A percentile compares a stretch with the other conserved stretches of the same genome.
Conservation (phyloP, 1,140 invertebrate genomes). For the Bombus ignitus region DNA sequence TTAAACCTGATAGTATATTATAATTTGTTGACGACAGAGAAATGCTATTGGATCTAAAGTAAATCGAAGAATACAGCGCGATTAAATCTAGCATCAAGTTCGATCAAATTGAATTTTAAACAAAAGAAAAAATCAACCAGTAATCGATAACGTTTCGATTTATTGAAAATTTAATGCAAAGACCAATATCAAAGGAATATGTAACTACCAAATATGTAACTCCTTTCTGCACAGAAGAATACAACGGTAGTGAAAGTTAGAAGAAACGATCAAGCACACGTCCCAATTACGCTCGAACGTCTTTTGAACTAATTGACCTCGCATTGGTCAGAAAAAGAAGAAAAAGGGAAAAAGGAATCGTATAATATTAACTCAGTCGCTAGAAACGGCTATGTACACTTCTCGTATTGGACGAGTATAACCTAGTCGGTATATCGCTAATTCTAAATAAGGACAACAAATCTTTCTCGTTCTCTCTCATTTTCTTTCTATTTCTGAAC, state of each 20-base stretch:
- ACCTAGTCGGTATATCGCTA: neutral
- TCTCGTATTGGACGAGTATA: neutral
- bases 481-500: constrained; percentile 9
- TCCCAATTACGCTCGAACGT: neutral
- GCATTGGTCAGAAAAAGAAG: neutral
- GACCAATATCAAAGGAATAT: neutral
- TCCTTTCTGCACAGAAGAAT: neutral
- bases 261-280: neutral
- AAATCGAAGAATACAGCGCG: too few species aligned
- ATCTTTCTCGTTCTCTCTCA: neutral
- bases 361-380: constrained; percentile 29
- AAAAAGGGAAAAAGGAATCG: neutral
- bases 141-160: neutral
- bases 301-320: neutral
- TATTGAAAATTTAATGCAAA: neutral
- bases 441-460: constrained; percentile 20
- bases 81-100: neutral
- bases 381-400: constrained; percentile 46
- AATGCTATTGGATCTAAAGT: too few species aligned
- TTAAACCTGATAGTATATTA: neutral
- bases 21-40: too few species aligned
- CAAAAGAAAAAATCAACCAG: neutral
- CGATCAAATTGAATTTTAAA: neutral
- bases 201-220: neutral
- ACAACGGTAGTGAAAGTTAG: neutral